Evolutionary conservation across 2,888 invertebrate species (phyloP).

Genomic region (Aleiodes testaceus): DNA sequence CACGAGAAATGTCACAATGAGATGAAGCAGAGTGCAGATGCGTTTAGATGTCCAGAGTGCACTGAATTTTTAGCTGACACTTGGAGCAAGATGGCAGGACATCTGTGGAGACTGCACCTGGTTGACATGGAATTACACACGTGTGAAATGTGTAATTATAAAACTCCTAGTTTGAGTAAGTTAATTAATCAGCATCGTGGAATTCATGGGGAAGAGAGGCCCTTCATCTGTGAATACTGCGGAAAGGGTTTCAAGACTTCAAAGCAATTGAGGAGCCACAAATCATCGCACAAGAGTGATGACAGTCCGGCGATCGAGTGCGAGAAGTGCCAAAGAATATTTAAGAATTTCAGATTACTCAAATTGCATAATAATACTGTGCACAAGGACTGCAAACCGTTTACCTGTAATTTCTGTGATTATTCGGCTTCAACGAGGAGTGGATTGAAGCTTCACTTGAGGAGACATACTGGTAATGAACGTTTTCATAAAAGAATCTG

Average conservation of each 20-base stretch:
- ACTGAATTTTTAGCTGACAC: conserved; percentile 73
- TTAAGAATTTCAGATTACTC: conserved; percentile 75
- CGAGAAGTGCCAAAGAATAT: conserved; percentile 77
- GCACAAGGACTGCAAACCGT: conserved; percentile 81
- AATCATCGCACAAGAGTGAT: conserved; percentile 76
- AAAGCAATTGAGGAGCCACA: conserved; percentile 86
- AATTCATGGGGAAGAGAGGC: conserved; percentile 81
- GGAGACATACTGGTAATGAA: conserved; percentile 80
- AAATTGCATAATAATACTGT: conserved; percentile 77
- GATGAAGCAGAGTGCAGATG: conserved; percentile 59
- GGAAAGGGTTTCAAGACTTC: conserved; percentile 86
- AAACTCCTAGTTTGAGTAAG: conserved; percentile 80
- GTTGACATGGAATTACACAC: conserved; percentile 87
- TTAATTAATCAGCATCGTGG: conserved; percentile 84
- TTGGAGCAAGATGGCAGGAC: conserved; percentile 83
- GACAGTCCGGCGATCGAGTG: conserved; percentile 70
- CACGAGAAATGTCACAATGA: conserved; percentile 79
- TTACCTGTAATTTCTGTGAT: conserved; percentile 80
- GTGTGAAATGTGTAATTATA: conserved; percentile 84
- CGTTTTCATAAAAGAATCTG: no score
- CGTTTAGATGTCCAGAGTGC: conserved; percentile 81
- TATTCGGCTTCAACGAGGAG: conserved; percentile 80
- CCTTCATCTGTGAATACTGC: conserved; percentile 80
- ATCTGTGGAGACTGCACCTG: conserved; percentile 85
- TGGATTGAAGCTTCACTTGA: conserved; percentile 80